These are phyloP conservation scores for Tachina lurida DNA, from an alignment of 2,888 invertebrate genomes.

Conservation along the genomic window DNA sequence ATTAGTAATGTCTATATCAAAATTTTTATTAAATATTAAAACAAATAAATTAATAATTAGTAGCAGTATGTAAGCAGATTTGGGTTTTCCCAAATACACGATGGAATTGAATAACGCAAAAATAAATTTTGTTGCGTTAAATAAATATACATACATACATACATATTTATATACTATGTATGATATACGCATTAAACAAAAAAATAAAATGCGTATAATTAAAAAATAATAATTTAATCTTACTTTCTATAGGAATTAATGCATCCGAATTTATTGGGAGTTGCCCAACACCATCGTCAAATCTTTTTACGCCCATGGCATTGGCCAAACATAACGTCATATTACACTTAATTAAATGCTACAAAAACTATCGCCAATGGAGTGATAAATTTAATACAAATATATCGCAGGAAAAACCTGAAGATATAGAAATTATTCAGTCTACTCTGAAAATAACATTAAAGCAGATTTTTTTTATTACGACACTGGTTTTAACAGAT, in stretches of 20 bases:
- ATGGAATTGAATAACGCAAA: too few relatives aligned
- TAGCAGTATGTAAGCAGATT: too few relatives aligned
- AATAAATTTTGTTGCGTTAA: too few relatives aligned
- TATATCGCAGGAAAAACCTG: conserved; percentile 50
- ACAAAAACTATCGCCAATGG: conserved; percentile 76
- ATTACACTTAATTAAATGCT: conserved; percentile 79
- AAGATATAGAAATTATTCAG: conserved; percentile 64
- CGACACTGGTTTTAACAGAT: conserved; percentile 78
- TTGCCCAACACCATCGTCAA: conserved; percentile 74
- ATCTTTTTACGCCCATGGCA: conserved; percentile 71
- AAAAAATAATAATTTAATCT: neutral
- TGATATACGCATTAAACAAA: too few relatives aligned
- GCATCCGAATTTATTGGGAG: conserved; percentile 61
- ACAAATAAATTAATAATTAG: too few relatives aligned
- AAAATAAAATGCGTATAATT: too few relatives aligned
- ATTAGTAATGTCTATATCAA: too few relatives aligned
- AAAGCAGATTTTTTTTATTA: conserved; percentile 76
- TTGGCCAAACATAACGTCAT: conserved; percentile 79
- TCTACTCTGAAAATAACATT: conserved; percentile 71
- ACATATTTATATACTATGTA: too few relatives aligned
- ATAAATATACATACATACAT: too few relatives aligned
- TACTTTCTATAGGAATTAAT: conserved; percentile 35
- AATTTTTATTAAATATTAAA: too few relatives aligned
- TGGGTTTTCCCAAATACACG: too few relatives aligned
- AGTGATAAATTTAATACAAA: conserved; percentile 62